Percentiles rank a stretch among this genome's conserved stretches.
phyloP scores from a whole-genome alignment of 2,797 vertebrate species.

The Macropus fuliginosus region DNA sequence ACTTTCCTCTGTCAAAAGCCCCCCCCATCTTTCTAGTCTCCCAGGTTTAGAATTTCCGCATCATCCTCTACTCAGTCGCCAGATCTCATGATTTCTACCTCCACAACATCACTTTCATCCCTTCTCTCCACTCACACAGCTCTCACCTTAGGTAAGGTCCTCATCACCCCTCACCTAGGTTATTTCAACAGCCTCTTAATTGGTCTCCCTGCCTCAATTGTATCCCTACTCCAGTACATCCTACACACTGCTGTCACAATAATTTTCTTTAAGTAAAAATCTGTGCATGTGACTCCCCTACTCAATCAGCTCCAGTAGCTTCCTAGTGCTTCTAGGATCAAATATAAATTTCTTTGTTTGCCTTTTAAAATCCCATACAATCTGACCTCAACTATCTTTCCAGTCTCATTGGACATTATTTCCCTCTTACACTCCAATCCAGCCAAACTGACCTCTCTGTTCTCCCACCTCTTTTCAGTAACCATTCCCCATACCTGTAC shows the following conservation, averaged over 20 bases:
- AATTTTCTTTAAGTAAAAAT: not conserved
- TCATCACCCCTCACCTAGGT: not conserved
- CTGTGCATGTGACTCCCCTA: not conserved
- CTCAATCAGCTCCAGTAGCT: not conserved
- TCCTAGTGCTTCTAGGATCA: not conserved
- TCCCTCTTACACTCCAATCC: not conserved
- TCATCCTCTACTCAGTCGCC: not conserved
- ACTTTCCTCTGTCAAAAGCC: not conserved
- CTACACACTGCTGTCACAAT: not conserved
- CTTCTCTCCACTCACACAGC: not conserved
- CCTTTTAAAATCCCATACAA: not conserved
- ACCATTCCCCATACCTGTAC: not conserved
- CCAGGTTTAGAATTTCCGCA: not conserved
- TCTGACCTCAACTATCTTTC: not conserved
- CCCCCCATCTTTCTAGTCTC: not conserved
- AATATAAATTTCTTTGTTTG: not conserved
- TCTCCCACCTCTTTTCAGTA: not conserved
- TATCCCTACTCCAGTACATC: not conserved
- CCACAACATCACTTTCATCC: not conserved
- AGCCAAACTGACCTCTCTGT: not conserved
- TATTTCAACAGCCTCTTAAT: not conserved
- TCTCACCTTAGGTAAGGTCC: not conserved
- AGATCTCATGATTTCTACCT: not conserved
- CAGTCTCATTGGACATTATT: not conserved
- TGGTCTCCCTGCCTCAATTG: not conserved